These are phyloP conservation scores for Oscheius onirici DNA, from an alignment of 2,888 invertebrate genomes.

Conservation along the genomic window DNA sequence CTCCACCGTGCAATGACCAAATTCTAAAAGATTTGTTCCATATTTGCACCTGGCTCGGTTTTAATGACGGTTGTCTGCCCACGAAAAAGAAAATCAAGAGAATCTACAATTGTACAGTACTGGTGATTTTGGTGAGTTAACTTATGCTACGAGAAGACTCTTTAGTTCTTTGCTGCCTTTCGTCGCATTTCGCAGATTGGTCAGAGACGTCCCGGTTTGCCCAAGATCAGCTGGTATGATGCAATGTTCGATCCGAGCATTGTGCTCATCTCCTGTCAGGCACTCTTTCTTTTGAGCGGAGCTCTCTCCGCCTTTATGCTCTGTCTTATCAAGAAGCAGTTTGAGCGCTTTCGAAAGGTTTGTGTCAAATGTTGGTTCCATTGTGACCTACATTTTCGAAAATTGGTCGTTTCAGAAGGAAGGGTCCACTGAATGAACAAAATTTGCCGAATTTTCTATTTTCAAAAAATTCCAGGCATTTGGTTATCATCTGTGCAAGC, in stretches of 20 bases:
- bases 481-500: conserved; percentile 8
- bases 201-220: conserved; percentile 12
- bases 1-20: conserved; percentile 16
- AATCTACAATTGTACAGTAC: neutral
- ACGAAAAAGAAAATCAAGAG: neutral
- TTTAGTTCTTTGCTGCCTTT: neutral
- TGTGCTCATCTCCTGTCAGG: conserved; percentile 21
- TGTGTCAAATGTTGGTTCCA: too few species aligned
- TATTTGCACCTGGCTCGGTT: conserved; percentile 7
- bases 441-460: too few species aligned
- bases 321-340: conserved; percentile 15
- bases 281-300: conserved; percentile 19
- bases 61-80: conserved; percentile 1
- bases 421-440: neutral
- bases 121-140: conserved; percentile 16
- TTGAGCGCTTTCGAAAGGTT: conserved; percentile 20
- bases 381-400: too few species aligned
- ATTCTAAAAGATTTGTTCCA: conserved; percentile 13
- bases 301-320: conserved; percentile 16
- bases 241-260: conserved; percentile 25
- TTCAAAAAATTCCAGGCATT: conserved; percentile 1
- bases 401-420: too few species aligned
- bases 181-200: conserved; percentile 14
- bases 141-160: too few species aligned
- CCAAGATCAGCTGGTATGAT: conserved; percentile 15